phyloP scores from a whole-genome alignment of 2,888 invertebrate species.

The Sinotaia quadrata region DNA sequence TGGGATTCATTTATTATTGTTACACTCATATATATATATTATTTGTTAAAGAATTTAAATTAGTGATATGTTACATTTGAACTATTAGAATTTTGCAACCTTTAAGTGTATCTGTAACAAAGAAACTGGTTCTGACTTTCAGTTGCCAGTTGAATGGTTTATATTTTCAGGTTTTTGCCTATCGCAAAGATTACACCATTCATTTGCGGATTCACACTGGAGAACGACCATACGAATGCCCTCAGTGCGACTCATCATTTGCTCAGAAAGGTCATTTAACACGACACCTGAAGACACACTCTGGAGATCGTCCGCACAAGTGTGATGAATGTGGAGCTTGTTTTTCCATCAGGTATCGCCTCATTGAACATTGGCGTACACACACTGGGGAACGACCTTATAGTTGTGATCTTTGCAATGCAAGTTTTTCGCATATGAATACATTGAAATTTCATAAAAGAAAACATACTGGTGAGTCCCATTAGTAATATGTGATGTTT shows the following conservation, averaged over 20 bases:
- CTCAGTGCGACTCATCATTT: constrained; percentile 10
- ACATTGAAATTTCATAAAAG: constrained; percentile 26
- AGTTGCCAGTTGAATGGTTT: too few relatives aligned
- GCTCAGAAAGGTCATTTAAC: constrained; percentile 26
- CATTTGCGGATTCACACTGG: constrained; percentile 30
- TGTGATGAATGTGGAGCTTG: constrained; percentile 27
- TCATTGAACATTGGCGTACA: constrained; percentile 24
- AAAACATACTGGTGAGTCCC: constrained; percentile 16
- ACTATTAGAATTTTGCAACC: too few relatives aligned
- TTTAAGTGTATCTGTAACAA: too few relatives aligned
- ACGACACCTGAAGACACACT: constrained; percentile 22
- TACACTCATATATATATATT: too few relatives aligned
- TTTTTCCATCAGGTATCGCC: constrained; percentile 25
- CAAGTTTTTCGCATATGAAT: constrained; percentile 22
- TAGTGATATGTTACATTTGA: too few relatives aligned
- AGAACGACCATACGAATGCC: constrained; percentile 25
- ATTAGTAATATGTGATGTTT: too few relatives aligned
- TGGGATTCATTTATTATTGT: too few relatives aligned
- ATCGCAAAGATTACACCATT: constrained; percentile 19
- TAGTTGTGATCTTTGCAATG: constrained; percentile 27
- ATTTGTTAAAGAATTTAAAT: too few relatives aligned
- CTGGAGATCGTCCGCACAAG: constrained; percentile 25
- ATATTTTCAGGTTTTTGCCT: constrained; percentile 17
- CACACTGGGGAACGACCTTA: constrained; percentile 25
- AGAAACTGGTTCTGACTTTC: too few relatives aligned